Base-by-base conservation (phyloP, 23 tunicate species). In the Halocynthia aurantium region DNA sequence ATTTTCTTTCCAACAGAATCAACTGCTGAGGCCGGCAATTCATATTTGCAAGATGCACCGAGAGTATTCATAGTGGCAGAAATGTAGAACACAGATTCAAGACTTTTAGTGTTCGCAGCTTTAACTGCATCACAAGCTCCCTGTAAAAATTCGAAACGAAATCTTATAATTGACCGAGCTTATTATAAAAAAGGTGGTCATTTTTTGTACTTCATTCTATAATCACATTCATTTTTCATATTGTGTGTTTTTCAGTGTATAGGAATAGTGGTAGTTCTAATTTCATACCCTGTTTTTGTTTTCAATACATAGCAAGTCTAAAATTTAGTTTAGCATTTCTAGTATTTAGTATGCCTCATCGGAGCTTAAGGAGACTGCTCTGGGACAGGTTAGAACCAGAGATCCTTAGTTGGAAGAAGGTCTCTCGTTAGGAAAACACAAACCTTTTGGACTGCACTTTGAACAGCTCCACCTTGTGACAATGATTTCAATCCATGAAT, bases 81-180 rank as follows among this genome's bases (percentile, higher is more conserved):
- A 62, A 87, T 87, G 51, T 81, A 78, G 40, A 63, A 83, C 40
- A 91, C 13, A 44, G 86, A 81, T 8, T 74, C 55, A 0, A 91
- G 57, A n/a, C 85, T 80, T 58, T 81, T 91, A 0, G 86, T 72
- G 68, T 85, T 84, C 44, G 83, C 73, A 0, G 81, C 15, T 64
- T 85, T 85, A 8, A 78, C 90, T 50, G 83, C 87, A 12, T 71
- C 62, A 60, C 97, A 91, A 54, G 90, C 97, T 52, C 91, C 71
- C 86, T 84, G 70, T 6, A 77, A 71, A 69, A 85, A 18, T 65
- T 8, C 7, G 13, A 68, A 68, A 68, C 5, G 2, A 68, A n/a
- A 68, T n/a, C n/a, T n/a, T n/a, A n/a, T n/a, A n/a, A n/a, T n/a
- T n/a, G n/a, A n/a, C n/a, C n/a, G n/a, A n/a, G n/a, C n/a, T n/a